Evolutionary conservation across 2,888 invertebrate species (phyloP).

Genomic region (Chloroclysta siterata): DNA sequence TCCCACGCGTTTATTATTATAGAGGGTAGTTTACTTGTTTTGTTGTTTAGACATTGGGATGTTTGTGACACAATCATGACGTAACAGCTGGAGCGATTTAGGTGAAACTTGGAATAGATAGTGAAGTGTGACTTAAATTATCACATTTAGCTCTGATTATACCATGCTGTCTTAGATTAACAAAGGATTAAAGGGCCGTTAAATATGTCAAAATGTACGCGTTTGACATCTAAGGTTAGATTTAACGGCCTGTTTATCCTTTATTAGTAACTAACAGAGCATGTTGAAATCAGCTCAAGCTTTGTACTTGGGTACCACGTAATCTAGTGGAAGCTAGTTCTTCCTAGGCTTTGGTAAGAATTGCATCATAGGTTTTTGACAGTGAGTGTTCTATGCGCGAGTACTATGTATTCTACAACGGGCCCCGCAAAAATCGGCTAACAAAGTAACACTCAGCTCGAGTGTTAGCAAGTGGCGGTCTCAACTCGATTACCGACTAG

Average conservation of each 20-base stretch:
- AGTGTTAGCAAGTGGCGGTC: slow-evolving; percentile 79
- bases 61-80: neutral
- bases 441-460: slow-evolving; percentile 79
- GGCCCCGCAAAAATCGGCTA: slow-evolving; percentile 74
- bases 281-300: no score
- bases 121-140: no score
- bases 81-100: neutral
- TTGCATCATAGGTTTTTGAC: neutral
- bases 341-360: neutral
- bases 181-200: no score
- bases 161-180: no score
- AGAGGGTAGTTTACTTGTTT: no score
- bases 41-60: neutral
- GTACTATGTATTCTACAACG: slow-evolving; percentile 30
- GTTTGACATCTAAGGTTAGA: no score
- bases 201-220: no score
- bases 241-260: no score
- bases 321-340: neutral
- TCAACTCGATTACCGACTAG: slow-evolving; percentile 79
- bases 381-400: neutral
- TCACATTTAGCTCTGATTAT: no score
- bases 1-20: no score
- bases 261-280: no score
- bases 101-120: neutral
- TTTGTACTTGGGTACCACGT: no score